A percentile compares a stretch with the other conserved stretches of the same genome.
Evolutionary conservation across 2,888 invertebrate species (phyloP).

Genomic region (Hirtodrosophila confusa): DNA sequence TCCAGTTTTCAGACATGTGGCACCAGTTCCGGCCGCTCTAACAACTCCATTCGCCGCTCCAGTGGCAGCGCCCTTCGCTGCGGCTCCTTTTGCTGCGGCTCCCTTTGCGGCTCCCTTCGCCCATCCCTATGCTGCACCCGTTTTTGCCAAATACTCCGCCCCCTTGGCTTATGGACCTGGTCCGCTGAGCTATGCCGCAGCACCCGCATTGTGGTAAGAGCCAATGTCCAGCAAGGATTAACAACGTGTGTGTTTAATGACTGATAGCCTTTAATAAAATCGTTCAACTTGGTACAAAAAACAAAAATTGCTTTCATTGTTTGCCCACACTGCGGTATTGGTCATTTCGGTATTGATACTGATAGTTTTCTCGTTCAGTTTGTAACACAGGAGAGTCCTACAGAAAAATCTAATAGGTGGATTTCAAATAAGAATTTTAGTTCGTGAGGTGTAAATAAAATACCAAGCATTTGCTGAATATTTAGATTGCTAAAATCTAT

Average conservation of each 20-base stretch:
- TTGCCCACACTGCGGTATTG: conserved; percentile 24
- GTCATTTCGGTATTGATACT: not conserved
- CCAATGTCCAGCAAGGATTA: conserved; percentile 38
- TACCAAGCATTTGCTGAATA: no score
- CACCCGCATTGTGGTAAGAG: conserved; percentile 63
- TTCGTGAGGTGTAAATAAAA: no score
- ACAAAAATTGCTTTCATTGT: conserved; percentile 33
- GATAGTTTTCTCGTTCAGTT: no score
- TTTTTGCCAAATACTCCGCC: conserved; percentile 52
- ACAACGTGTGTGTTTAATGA: conserved; percentile 51
- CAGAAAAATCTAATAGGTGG: no score
- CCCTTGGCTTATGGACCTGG: conserved; percentile 59
- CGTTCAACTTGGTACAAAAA: conserved; percentile 47
- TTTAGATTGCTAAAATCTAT: no score
- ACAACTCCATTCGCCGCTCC: conserved; percentile 49
- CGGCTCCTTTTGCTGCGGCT: conserved; percentile 35
- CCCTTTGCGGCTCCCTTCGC: conserved; percentile 37
- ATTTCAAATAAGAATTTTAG: no score
- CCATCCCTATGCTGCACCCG: conserved; percentile 50
- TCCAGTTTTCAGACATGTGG: conserved; percentile 17
- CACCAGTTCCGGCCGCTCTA: conserved; percentile 34
- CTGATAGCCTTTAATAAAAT: conserved; percentile 74
- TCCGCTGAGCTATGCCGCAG: conserved; percentile 55
- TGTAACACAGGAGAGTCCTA: no score
- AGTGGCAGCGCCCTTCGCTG: conserved; percentile 36